Base-by-base conservation (phyloP, 2,113 vertebrate species). In the Butorides virescens region DNA sequence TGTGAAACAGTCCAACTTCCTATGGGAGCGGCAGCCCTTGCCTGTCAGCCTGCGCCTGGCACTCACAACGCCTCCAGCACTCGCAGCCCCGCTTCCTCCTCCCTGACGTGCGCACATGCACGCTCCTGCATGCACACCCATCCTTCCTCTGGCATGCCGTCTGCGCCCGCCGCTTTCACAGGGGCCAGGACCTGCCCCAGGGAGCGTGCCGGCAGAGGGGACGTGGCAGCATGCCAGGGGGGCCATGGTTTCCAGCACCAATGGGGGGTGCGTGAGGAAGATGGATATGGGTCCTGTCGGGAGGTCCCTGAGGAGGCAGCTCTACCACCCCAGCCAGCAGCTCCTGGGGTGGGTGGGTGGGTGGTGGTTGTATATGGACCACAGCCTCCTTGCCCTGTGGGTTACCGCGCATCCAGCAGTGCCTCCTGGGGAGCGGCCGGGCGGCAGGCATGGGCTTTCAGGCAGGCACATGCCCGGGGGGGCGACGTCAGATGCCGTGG, bases 61-160 rank as follows among this genome's bases (percentile, higher is more conserved):
- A 47, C 96, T 87, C 44, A 49, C 46, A 81, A 87, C 83, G 93
- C 95, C 94, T 93, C 86, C 96, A 90, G 83, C 91, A 15, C 92
- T 85, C 68, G 12, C 59, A 87, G 12, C 94, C 74, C 44, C 15
- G 87, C 88, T 82, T 94, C 93, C 92, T 95, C 59, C 62, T 90
- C 36, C 79, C 88, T 95, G 95, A 95, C 95, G 92, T 96, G 90
- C n/a, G 25, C 68, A 37, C 30, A 87, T 84, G 82, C 96, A 94
- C 67, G 85, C 80, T 96, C 47, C 93, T 68, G 70, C 94, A 96
- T 18, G 82, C 92, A 96, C 86, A 44, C 34, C 74, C 20, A 5
- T 55, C 76, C 93, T 75, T 92, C 91, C 88, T 76, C 85, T 36
- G 4, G 50, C 55, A 12, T 46, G 83, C 82, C 70, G 87, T 55